phyloP scores from a whole-genome alignment of 2,797 vertebrate species.

The Oreonectes daqikongensis region DNA sequence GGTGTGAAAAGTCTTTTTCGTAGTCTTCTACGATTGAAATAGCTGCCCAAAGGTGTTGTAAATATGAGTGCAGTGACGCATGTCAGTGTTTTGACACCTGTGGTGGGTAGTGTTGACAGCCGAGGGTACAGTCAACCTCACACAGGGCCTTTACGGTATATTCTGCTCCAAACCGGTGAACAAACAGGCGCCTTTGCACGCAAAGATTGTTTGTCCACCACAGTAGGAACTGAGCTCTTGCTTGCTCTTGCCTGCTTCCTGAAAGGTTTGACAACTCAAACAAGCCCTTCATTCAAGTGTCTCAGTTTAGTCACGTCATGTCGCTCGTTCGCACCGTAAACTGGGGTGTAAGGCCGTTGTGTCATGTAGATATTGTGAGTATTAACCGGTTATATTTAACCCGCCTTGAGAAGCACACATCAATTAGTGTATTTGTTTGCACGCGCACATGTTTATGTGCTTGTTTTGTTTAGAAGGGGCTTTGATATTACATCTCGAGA shows the following conservation, averaged over 20 bases:
- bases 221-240: not conserved
- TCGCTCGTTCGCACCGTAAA: not conserved
- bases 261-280: not conserved
- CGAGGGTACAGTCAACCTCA: not conserved
- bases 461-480: constrained; percentile 48
- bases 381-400: not conserved
- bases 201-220: not conserved
- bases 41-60: not conserved
- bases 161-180: not conserved
- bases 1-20: too few relatives aligned
- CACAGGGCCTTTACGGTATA: not conserved
- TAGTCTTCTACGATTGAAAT: too few relatives aligned
- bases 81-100: not conserved
- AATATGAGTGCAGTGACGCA: not conserved
- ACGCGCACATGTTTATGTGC: constrained; percentile 11
- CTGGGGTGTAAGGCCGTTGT: not conserved
- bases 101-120: not conserved
- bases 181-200: not conserved
- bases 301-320: not conserved
- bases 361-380: constrained; percentile 10
- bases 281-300: not conserved
- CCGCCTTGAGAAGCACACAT: constrained; percentile 18
- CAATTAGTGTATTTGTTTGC: constrained; percentile 51
- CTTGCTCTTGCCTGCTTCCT: not conserved
- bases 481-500: constrained; percentile 50